Evolutionary conservation across 64 coral and sea anemone species (phyloP).

Genomic region (Pachyseris speciosa): DNA sequence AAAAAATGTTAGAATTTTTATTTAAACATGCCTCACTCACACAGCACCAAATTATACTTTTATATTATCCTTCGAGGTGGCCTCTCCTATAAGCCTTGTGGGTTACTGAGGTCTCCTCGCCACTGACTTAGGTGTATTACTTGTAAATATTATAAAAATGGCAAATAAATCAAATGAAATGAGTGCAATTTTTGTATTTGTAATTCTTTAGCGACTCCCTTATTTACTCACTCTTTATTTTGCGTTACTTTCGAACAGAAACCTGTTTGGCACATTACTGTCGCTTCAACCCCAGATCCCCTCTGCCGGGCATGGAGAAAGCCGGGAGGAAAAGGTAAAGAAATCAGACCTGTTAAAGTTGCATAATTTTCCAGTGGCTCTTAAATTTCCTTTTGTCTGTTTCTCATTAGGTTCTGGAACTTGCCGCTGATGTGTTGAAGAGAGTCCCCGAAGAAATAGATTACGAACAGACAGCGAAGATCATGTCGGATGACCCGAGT

Average conservation of each 20-base stretch:
- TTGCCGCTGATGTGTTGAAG: conserved; percentile 96
- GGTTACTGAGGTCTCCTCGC: too few species aligned
- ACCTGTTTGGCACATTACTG: conserved; percentile 88
- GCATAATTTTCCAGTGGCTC: background rate
- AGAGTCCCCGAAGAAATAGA: conserved; percentile 97
- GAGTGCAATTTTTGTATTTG: background rate
- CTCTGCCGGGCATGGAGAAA: conserved; percentile 82
- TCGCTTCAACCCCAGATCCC: conserved; percentile 92
- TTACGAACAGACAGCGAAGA: conserved; percentile 99
- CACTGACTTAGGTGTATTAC: too few species aligned
- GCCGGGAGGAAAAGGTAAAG: conserved; percentile 88
- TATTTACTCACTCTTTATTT: too few species aligned
- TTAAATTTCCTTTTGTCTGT: background rate
- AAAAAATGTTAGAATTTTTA: too few species aligned
- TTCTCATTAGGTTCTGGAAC: conserved; percentile 79
- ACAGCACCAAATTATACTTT: too few species aligned
- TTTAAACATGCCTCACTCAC: too few species aligned
- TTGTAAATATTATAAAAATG: too few species aligned
- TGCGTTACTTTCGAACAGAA: conserved; percentile 61
- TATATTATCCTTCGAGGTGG: too few species aligned
- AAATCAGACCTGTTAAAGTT: background rate
- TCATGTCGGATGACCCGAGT: conserved; percentile 94
- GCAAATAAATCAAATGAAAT: too few species aligned
- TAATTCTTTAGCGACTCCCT: background rate
- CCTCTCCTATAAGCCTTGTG: too few species aligned